Evolutionary conservation across 2,113 vertebrate species (phyloP), one percentile per base, ranked within the genome.

Genomic region (Myotis yumanensis): DNA sequence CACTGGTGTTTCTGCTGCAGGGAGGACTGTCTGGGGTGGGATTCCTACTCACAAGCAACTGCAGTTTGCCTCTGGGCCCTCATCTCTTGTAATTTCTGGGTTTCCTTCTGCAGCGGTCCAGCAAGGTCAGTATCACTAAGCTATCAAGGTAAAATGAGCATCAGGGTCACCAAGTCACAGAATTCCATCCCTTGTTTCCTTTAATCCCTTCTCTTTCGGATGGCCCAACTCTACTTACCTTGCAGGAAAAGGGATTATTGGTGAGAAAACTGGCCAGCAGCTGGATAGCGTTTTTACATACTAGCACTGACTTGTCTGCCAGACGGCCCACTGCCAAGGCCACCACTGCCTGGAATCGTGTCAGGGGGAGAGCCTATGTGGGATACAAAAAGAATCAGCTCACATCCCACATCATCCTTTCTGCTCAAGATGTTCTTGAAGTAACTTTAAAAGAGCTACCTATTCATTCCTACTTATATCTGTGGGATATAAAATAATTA

Each of bases 241-340:
- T 99, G 98, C 99, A 99, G 95, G 99, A 99, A 97, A 99, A 99
- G 15, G 99, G 99, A 96, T 99, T 99, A 97, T 99, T 99, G 86
- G 99, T 99, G 17, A 99, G 98, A 97, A 99, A 99, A 0, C 98
- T 99, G 87, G 99, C 99, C 96, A 99, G 98, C 80, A 99, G 98
- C 94, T 99, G 99, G 97, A 99, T 99, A 0, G 99, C 99, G n/a
- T 99, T 99, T 98, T 99, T 99, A 91, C 99, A 99, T 1, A 98
- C 99, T 6, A 99, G 97, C 88, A 99, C 99, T 0, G 99, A 99
- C 96, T 99, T 99, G 98, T 99, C 99, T 97, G 98, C 98, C 86
- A 99, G 98, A 46, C 99, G 98, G 0, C 98, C 99, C 23, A 99
- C 99, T n/a, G 99, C 98, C 54, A 99, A 97, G 3, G 98, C 98